Conservation (phyloP, 64 coral and sea anemone species). For the Anthopleura sola region DNA sequence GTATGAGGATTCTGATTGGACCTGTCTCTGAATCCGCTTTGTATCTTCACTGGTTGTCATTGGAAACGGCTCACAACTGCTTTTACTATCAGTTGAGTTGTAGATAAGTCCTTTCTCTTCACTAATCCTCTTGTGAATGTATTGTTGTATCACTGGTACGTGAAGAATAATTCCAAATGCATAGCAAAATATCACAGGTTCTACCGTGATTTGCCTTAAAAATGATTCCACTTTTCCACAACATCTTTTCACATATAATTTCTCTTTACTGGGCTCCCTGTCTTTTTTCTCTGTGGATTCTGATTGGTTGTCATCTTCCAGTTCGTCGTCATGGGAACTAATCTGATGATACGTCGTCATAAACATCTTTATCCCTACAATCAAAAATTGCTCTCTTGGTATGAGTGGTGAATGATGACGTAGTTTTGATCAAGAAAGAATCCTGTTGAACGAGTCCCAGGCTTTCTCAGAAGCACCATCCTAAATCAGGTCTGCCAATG, state of each 20-base stretch:
- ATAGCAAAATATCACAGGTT: slow-evolving; percentile 94
- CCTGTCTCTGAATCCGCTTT: slow-evolving; percentile 67
- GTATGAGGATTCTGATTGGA: slow-evolving; percentile 86
- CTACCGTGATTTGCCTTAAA: slow-evolving; percentile 68
- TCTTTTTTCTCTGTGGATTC: neutral
- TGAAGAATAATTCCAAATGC: slow-evolving; percentile 95
- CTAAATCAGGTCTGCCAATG: neutral
- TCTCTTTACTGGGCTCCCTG: neutral
- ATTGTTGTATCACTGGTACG: slow-evolving; percentile 93
- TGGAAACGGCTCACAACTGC: slow-evolving; percentile 65
- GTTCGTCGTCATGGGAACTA: neutral
- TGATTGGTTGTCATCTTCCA: neutral
- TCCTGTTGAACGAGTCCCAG: neutral
- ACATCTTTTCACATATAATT: neutral
- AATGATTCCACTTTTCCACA: neutral
- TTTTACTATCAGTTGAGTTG: slow-evolving; percentile 70
- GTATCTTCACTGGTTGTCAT: slow-evolving; percentile 23
- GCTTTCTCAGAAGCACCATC: neutral
- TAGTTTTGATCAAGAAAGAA: neutral
- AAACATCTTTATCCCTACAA: neutral
- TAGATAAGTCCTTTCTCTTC: slow-evolving; percentile 74
- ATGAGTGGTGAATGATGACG: neutral
- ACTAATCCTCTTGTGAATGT: slow-evolving; percentile 62
- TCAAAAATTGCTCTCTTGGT: neutral
- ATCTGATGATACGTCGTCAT: slow-evolving; percentile 4